Evolutionary conservation across 30 jellyfish, hydroid and myxozoan genomes (phyloP), one percentile per base, ranked within the genome.

Genomic region (Pseudorhiza aurosa): DNA sequence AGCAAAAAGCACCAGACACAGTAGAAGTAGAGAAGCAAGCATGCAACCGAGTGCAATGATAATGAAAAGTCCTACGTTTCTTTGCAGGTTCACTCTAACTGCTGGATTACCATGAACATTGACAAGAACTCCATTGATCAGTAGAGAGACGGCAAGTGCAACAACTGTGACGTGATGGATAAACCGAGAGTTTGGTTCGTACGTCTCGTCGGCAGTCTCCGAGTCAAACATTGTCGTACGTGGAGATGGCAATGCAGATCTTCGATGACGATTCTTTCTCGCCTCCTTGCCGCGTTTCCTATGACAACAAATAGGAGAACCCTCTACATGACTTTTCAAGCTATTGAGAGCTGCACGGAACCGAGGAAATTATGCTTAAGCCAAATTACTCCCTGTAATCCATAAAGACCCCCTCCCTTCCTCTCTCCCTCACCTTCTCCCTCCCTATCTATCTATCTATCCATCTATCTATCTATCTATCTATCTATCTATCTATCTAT

Each of bases 231-330:
- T 64, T 27, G 95, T 95, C 3, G 85, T 55, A 12, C 75, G 45
- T 6, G 99, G 95, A 12, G 97, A 65, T 24, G 99, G 99, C 29
- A 94, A 58, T 2, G 97, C 96, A 26, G 77, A 72, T 15, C 49
- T 65, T 60, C 85, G 73, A 78, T 58, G 79, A 4, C 94, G 81
- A 17, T 71, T 72, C 47, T 72, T 62, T 17, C 45, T 58, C 55
- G 81, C 95, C 35, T 73, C 93, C 44, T 72, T 63, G 43, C 78
- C 65, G 8, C 99, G 91, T 37, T 85, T 65, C 92, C 99, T 94
- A 65, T 9, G 60, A 59, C 12, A 33, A 36, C 32, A 50, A 45
- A 85, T 1, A n/a, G n/a, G n/a, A n/a, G n/a, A n/a, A n/a, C n/a
- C n/a, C n/a, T n/a, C n/a, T n/a, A n/a, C n/a, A n/a, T n/a, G n/a